Base-by-base conservation (phyloP, 1,140 invertebrate species). In the Ditylenchus dipsaci region DNA sequence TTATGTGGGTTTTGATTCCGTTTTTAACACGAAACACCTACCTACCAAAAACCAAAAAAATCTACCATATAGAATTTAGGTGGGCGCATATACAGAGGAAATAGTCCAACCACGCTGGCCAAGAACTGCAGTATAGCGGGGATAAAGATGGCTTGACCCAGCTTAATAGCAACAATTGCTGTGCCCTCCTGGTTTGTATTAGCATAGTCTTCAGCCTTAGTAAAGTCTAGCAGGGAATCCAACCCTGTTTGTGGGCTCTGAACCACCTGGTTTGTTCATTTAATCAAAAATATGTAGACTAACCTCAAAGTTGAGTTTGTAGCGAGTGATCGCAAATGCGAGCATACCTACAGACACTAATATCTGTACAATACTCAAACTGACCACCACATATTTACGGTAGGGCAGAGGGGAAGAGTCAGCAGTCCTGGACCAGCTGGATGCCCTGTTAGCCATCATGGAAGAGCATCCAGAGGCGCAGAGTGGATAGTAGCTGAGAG, bases 81-180 rank as follows among this genome's bases (percentile, higher is more conserved):
- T 29, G 59, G 59, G n/a, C 59, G 19, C 29, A 19, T 30, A 30
- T 61, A 61, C 27, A 61, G 21, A 33, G 59, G 59, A 61, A 61
- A 61, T 21, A 61, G 59, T 61, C n/a, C 59, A n/a, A 30, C 19
- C n/a, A 61, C 19, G 13, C 59, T 43, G 29, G 19, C 19, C 19
- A 30, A 61, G 26, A 61, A 61, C 26, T 61, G 59, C n/a, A 61
- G 21, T 7, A 61, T 19, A 61, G 59, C 27, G 8, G 59, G 59
- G 8, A 61, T 30, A 30, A 61, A 61, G 3, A 61, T 61, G 23
- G n/a, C 49, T 53, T 19, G 19, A 7, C 65, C 63, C n/a, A 67
- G 64, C 68, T 67, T 67, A 23, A 71, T 71, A 13, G 65, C 65
- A 71, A 67, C 70, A 43, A 67, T 67, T 53, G 63, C 65, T 5